Conservation (phyloP, 1,140 invertebrate genomes). For the Argopecten irradians region DNA sequence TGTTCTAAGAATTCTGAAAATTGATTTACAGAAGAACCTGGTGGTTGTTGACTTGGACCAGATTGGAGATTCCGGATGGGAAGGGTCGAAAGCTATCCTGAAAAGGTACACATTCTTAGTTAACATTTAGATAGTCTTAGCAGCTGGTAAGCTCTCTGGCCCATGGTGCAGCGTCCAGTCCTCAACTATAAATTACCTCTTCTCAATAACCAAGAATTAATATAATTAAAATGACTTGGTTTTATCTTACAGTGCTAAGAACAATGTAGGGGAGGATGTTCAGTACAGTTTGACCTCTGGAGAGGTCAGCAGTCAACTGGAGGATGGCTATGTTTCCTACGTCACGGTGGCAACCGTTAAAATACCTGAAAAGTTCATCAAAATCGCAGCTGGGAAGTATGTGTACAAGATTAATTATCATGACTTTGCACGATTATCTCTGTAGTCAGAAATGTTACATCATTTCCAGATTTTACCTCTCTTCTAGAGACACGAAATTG, state of each 20-base stretch:
- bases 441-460: too few species aligned
- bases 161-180: too few species aligned
- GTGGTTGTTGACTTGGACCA: conserved; percentile 69
- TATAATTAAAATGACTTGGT: too few species aligned
- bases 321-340: conserved; percentile 37
- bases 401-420: not conserved
- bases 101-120: conserved; percentile 74
- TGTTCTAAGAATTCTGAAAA: not conserved
- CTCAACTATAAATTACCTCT: too few species aligned
- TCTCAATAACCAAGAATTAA: too few species aligned
- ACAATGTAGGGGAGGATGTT: conserved; percentile 76
- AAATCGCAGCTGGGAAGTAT: conserved; percentile 43
- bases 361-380: conserved; percentile 36
- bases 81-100: conserved; percentile 79
- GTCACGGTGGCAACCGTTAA: conserved; percentile 49
- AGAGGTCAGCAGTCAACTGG: conserved; percentile 33
- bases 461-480: too few species aligned
- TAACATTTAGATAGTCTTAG: too few species aligned
- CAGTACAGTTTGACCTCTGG: conserved; percentile 49
- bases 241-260: conserved; percentile 49
- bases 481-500: too few species aligned
- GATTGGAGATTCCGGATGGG: conserved; percentile 76
- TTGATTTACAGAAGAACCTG: conserved; percentile 53
- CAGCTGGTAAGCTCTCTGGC: too few species aligned
- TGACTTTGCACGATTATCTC: too few species aligned